Base-by-base conservation (phyloP, 1,140 invertebrate genomes). In the Drosophila bipectinata region DNA sequence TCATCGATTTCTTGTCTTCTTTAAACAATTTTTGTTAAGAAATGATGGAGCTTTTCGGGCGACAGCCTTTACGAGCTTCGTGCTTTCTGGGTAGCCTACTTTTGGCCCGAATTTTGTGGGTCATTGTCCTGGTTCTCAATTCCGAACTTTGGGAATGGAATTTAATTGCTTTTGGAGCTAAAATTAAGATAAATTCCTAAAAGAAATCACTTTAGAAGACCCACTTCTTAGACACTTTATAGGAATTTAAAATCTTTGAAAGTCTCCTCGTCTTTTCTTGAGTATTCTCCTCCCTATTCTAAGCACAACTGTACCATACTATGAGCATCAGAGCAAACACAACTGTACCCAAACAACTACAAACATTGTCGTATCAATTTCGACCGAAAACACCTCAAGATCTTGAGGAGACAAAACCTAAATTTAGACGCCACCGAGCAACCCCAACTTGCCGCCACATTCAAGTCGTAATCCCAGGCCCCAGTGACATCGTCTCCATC, bases 61-160 rank as follows among this genome's bases (percentile, higher is more conserved):
- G 52, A 5, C 30, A 4, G 48, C n/a, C 26, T 41, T 10, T 58
- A 18, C 3, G 44, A 10, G 15, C 44, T 47, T 52, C 24, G 18
- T 24, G 47, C 12, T 12, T 52, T 48, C 21, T 55, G 15, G 45
- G 49, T 72, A 52, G 71, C 66, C 76, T 79, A 64, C 77, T 76
- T 84, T 76, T 63, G 72, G 56, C 55, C 63, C 72, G 58, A 61
- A 66, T 84, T 79, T 48, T 61, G 37, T 72, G 62, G 75, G 79
- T 83, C 79, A 71, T 75, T 72, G 79, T 59, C 59, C 75, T 71
- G 47, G 63, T 61, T 72, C 32, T 52, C 24, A 15, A 67, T 53
- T 34, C 34, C 63, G 9, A 10, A 34, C 3, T 32, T 32, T 10
- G 1, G 8, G 15, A 21, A 8, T 6, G 18, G 18, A n/a, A 26